Evolutionary conservation across 35 echinoderm and acorn worm species (phyloP), one percentile per base, ranked within the genome.

Genomic region (Ptychodera flava): DNA sequence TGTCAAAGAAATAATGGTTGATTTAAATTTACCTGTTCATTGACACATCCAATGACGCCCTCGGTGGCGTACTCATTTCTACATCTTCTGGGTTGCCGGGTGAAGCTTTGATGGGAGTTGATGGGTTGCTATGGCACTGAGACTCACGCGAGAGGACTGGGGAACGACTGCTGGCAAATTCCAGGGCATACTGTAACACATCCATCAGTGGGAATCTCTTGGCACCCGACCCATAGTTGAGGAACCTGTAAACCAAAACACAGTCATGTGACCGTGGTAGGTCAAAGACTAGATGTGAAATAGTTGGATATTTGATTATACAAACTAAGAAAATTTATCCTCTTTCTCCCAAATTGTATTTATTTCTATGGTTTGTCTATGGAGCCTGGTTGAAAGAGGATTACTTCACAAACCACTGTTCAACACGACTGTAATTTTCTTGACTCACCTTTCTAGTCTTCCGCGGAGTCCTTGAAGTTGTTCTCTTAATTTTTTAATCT

Each of bases 121-220:
- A 80, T 34, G 86, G 77, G 0, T 79, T 0, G 12, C 77, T 78
- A 80, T 87, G 28, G 30, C 86, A n/a, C 30, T 35, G 0, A 38
- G 1, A 53, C n/a, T 32, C 37, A 16, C 31, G 15, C 22, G 1
- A 14, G 10, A 84, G 33, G 16, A 34, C 1, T 31, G 2, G 78
- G 31, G 29, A 35, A 28, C 88, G 84, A 80, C 96, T 92, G 45
- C 91, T 94, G 85, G 96, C 96, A 94, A 93, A 99, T 35, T 99
- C 96, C 76, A 99, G 79, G 16, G 96, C 87, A 45, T 94, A 99
- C 78, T 94, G 92, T 16, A 99, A 80, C 30, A 99, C 96, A 84
- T 99, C 96, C 80, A 92, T 85, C 37, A 99, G 33, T 29, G 96
- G 96, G 64, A 99, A 94, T 76, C 96, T 81, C 83, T 99, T 99